Evolutionary conservation across 2,113 vertebrate genomes (phyloP), one percentile per base, ranked within the genome.

Genomic region (Ciconia boyciana): DNA sequence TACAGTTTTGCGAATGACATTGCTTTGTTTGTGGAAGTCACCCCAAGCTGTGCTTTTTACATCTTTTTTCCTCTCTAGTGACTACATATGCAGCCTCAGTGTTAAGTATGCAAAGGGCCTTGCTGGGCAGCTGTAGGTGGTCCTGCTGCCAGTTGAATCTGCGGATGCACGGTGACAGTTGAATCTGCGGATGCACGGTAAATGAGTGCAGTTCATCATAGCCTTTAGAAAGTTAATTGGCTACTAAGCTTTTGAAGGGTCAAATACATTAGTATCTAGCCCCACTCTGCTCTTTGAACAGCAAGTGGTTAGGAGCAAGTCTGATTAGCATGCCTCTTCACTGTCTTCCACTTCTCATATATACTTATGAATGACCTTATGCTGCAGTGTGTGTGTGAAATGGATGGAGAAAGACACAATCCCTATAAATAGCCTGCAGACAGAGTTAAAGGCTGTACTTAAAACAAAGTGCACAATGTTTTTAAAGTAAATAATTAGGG

Each of bases 191-290:
- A 55, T 83, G 94, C 68, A 62, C 82, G 58, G 51, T 26, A 87
- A 96, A 87, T 31, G 85, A 88, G 31, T 3, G 54, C 77, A 62
- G 89, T 52, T 95, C 93, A 88, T 92, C 91, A 21, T 5, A 86
- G 87, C 89, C 79, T 90, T 95, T 62, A 34, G 87, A 82, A 78
- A 96, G 43, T 49, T 92, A 95, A 96, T 83, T 95, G 91, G 87
- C 87, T 76, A 15, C 74, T 34, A 57, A 89, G 62, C 48, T 93
- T 89, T 90, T 87, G 62, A 83, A 72, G 93, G 74, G 89, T 72
- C 94, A 94, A 66, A 84, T 49, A 32, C 87, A 81, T 92, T 60
- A 87, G 46, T 44, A 51, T 69, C 60, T 22, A 81, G 72, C 43
- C 55, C 60, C 48, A 21, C 48, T 80, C 78, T 43, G n/a, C 79